These are phyloP conservation scores for Tachyglossus aculeatus DNA, from an alignment of 2,797 vertebrate species.

Conservation along the genomic window DNA sequence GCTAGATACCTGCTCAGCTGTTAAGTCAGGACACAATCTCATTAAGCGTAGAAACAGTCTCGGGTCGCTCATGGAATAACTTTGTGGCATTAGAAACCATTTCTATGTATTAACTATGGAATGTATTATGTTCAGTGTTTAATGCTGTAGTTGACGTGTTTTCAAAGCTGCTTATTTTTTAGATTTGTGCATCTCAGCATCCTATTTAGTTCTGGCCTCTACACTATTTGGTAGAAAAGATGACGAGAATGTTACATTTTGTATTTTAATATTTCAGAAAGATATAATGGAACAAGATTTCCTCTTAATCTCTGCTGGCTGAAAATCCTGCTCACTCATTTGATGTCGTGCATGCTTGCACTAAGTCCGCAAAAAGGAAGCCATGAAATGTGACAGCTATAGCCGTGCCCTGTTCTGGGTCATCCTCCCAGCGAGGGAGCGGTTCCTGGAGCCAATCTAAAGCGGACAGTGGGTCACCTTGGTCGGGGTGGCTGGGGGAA, in stretches of 20 bases:
- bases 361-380: not conserved
- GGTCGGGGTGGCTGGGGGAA: not conserved
- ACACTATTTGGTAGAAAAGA: slow-evolving; percentile 67
- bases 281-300: slow-evolving; percentile 26
- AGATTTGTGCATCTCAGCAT: slow-evolving; percentile 78
- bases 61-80: slow-evolving; percentile 62
- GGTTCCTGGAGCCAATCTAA: slow-evolving; percentile 3
- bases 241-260: slow-evolving; percentile 47
- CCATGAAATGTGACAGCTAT: not conserved
- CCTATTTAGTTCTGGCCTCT: slow-evolving; percentile 69
- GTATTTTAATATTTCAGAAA: slow-evolving; percentile 56
- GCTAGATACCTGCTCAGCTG: slow-evolving; percentile 24
- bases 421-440: slow-evolving; percentile 16
- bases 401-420: slow-evolving; percentile 15
- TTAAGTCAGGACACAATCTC: slow-evolving; percentile 12
- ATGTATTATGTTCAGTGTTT: slow-evolving; percentile 77
- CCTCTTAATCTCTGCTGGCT: not conserved
- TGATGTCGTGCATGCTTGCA: not conserved
- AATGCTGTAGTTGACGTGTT: slow-evolving; percentile 74
- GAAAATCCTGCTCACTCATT: not conserved
- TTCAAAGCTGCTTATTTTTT: slow-evolving; percentile 79
- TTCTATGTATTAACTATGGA: slow-evolving; percentile 73
- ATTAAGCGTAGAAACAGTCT: slow-evolving; percentile 45
- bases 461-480: slow-evolving; percentile 8
- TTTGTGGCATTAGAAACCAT: slow-evolving; percentile 77